These are phyloP conservation scores for Heterotis niloticus DNA, from an alignment of 2,113 vertebrate species.

Conservation along the genomic window DNA sequence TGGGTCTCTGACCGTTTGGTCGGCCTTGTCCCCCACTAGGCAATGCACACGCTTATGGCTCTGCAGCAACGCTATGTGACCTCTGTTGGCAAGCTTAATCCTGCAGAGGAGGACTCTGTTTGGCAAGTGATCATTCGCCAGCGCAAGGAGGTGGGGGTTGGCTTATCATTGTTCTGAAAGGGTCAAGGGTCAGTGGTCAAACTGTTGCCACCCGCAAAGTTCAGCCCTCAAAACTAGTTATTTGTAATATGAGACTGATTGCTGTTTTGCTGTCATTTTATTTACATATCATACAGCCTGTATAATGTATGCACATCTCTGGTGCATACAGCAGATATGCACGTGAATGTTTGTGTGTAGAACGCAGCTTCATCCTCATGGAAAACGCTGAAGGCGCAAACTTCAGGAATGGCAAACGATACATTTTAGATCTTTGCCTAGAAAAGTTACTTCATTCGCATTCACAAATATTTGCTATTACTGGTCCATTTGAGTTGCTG, in stretches of 20 bases:
- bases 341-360: too few relatives aligned
- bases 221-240: not conserved
- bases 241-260: not conserved
- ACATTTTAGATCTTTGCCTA: too few relatives aligned
- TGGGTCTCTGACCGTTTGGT: not conserved
- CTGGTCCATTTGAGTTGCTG: too few relatives aligned
- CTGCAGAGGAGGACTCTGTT: constrained; percentile 37
- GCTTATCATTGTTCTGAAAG: not conserved
- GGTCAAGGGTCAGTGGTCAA: not conserved
- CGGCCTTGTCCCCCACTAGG: constrained; percentile 27
- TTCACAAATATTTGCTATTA: too few relatives aligned
- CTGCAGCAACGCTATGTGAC: constrained; percentile 40
- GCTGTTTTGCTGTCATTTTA: too few relatives aligned
- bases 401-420: too few relatives aligned
- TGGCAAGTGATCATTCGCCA: constrained; percentile 43
- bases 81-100: constrained; percentile 31
- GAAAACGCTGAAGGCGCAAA: too few relatives aligned
- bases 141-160: constrained; percentile 39
- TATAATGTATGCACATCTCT: too few relatives aligned
- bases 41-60: constrained; percentile 32
- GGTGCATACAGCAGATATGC: too few relatives aligned
- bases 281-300: too few relatives aligned
- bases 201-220: not conserved
- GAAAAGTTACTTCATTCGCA: too few relatives aligned
- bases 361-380: too few relatives aligned